Conservation (phyloP, 2,113 vertebrate species). For the Hippopotamus amphibius region DNA sequence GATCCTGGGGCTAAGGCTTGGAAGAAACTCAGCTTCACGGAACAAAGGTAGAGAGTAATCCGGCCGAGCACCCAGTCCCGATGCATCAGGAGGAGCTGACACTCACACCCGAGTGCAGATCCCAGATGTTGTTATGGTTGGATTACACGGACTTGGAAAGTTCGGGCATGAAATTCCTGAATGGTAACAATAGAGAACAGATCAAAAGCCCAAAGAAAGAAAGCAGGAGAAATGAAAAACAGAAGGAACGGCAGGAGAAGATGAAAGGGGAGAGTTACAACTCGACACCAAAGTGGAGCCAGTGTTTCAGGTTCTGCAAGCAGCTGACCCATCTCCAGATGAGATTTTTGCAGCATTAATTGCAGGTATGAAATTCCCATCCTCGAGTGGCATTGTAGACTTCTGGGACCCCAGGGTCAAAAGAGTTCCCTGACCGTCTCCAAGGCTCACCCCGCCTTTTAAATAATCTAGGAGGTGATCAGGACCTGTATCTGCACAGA, state of each 20-base stretch:
- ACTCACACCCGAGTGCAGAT: neutral
- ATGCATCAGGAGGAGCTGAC: neutral
- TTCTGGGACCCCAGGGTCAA: conserved; percentile 43
- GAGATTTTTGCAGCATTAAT: conserved; percentile 43
- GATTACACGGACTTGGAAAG: conserved; percentile 73
- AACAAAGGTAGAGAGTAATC: conserved; percentile 61
- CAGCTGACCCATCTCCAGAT: conserved; percentile 66
- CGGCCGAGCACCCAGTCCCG: neutral
- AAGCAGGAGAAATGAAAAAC: conserved; percentile 81
- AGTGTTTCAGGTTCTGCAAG: conserved; percentile 48
- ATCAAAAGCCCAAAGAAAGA: conserved; percentile 81
- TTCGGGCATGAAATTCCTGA: conserved; percentile 73
- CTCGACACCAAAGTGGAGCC: conserved; percentile 71
- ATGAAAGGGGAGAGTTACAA: conserved; percentile 74
- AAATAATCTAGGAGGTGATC: neutral
- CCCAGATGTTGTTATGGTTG: conserved; percentile 77
- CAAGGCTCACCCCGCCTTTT: neutral
- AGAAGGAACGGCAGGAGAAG: conserved; percentile 74
- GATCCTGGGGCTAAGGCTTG: conserved; percentile 7
- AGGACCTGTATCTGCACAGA: neutral
- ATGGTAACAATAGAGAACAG: conserved; percentile 81
- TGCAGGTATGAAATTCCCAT: conserved; percentile 49
- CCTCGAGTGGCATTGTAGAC: conserved; percentile 1
- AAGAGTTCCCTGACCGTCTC: neutral
- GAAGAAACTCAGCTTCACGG: neutral